Evolutionary conservation across 2,797 vertebrate species (phyloP).

Genomic region (Eulemur albifrons): DNA sequence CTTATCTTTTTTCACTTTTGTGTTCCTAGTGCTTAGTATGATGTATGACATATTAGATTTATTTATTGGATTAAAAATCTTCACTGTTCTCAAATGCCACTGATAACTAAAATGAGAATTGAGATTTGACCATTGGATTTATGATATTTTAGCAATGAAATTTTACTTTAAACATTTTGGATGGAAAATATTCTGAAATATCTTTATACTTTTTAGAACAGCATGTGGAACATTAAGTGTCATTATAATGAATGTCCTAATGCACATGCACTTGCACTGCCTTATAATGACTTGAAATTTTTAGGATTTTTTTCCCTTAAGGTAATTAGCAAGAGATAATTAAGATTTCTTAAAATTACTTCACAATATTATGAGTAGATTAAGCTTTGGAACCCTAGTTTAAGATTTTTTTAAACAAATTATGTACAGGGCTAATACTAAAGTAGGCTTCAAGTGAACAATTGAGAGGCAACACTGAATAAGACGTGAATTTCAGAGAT

Average conservation of each 20-base stretch:
- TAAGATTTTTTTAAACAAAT: not conserved
- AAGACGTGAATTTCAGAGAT: not conserved
- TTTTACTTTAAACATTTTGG: not conserved
- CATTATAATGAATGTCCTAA: not conserved
- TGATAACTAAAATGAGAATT: not conserved
- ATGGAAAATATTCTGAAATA: slow-evolving; percentile 5
- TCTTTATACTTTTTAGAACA: not conserved
- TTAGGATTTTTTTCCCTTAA: not conserved
- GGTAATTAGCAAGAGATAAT: not conserved
- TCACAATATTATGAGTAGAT: not conserved
- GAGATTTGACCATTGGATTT: not conserved
- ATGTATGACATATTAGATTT: not conserved
- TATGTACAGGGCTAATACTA: not conserved
- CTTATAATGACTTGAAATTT: not conserved
- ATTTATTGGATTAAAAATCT: not conserved
- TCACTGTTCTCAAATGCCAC: not conserved
- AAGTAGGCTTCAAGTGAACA: not conserved
- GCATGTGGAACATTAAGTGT: not conserved
- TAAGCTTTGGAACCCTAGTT: not conserved
- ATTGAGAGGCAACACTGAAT: not conserved
- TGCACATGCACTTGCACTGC: not conserved
- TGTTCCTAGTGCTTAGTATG: not conserved
- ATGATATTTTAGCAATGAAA: not conserved
- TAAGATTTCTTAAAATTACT: not conserved
- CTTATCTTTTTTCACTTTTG: not conserved